Evolutionary conservation across 2,113 vertebrate species (phyloP).

Genomic region (Oenanthe oenanthe): DNA sequence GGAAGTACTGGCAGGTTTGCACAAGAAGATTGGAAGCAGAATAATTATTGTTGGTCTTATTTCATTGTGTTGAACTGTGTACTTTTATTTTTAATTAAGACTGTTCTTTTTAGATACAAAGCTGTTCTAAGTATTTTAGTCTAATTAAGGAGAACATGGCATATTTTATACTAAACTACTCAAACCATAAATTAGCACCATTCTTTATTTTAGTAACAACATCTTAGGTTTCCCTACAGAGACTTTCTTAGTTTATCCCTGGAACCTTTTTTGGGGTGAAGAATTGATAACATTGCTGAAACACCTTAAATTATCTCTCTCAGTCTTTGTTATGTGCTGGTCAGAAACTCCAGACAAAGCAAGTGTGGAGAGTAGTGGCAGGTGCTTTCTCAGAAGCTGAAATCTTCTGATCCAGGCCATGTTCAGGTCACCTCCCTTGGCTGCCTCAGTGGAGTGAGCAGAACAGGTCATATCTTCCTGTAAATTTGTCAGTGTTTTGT

Average conservation of each 20-base stretch:
- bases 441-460: background rate
- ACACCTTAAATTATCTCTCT: background rate
- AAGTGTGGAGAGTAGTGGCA: background rate
- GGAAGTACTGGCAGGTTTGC: background rate
- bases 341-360: background rate
- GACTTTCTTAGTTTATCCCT: background rate
- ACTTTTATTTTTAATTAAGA: background rate
- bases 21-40: background rate
- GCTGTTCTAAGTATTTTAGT: background rate
- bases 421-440: background rate
- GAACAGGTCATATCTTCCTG: background rate
- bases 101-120: background rate
- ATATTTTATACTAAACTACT: background rate
- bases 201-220: background rate
- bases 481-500: background rate
- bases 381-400: background rate
- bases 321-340: background rate
- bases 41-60: background rate
- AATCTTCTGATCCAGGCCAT: background rate
- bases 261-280: background rate
- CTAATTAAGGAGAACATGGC: background rate
- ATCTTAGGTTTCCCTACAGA: background rate
- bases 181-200: background rate
- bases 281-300: background rate
- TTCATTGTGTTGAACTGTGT: background rate